Percentiles rank a stretch among this genome's conserved stretches.
These are phyloP conservation scores for Ptiloglossa arizonensis DNA, from an alignment of 1,140 invertebrate genomes.

Conservation along the genomic window DNA sequence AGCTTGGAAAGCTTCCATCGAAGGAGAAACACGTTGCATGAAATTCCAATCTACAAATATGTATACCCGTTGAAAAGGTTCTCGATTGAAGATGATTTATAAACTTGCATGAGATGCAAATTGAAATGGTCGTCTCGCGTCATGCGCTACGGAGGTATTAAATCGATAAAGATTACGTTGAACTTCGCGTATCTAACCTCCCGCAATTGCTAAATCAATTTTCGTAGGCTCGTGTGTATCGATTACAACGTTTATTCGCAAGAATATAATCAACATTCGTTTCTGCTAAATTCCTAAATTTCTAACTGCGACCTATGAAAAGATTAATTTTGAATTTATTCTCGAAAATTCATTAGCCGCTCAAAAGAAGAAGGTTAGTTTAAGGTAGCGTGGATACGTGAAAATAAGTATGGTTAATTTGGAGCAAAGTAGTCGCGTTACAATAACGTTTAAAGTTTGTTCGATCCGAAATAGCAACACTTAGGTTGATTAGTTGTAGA, in stretches of 20 bases:
- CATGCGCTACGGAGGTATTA: neutral
- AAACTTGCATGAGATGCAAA: constrained; percentile 28
- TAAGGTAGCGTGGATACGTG: too few relatives aligned
- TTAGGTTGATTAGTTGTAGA: constrained; percentile 21
- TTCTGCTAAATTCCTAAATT: too few relatives aligned
- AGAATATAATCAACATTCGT: neutral
- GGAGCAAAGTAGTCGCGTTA: neutral
- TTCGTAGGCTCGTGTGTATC: too few relatives aligned
- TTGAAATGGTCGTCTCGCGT: constrained; percentile 7
- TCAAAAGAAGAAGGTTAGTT: too few relatives aligned
- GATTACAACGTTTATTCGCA: too few relatives aligned
- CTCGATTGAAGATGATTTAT: constrained; percentile 11
- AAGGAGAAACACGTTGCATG: neutral
- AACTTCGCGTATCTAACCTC: neutral
- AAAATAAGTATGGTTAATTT: neutral
- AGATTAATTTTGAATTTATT: too few relatives aligned
- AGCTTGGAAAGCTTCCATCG: neutral
- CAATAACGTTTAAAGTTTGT: neutral
- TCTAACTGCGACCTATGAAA: too few relatives aligned
- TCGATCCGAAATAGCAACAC: constrained; percentile 1
- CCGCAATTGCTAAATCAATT: neutral
- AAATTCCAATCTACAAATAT: neutral
- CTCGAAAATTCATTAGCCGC: too few relatives aligned
- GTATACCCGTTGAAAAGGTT: neutral
- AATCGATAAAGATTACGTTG: constrained; percentile 8